Conservation (phyloP, 2,888 invertebrate genomes). For the Campoplex nolae region DNA sequence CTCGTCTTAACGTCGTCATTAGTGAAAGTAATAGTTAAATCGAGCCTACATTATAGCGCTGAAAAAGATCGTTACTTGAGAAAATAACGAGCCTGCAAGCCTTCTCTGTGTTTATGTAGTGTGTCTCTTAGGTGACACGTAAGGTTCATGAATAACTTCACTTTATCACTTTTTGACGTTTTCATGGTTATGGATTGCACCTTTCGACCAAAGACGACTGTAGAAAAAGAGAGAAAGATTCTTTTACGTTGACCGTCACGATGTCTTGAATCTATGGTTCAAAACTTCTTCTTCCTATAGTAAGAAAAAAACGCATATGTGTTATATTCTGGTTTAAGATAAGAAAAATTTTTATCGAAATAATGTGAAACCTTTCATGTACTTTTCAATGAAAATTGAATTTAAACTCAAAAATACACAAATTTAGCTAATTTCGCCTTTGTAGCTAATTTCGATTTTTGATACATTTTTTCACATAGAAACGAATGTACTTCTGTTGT, state of each 20-base stretch:
- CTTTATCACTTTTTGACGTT: constrained; percentile 70
- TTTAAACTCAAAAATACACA: too few relatives aligned
- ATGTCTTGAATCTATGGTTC: not conserved
- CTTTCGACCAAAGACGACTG: constrained; percentile 58
- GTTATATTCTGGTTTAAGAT: too few relatives aligned
- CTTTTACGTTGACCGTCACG: constrained; percentile 9
- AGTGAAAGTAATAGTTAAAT: constrained; percentile 66
- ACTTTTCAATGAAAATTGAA: too few relatives aligned
- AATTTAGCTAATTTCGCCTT: too few relatives aligned
- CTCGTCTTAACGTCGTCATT: constrained; percentile 42
- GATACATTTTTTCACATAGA: too few relatives aligned
- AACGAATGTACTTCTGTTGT: too few relatives aligned
- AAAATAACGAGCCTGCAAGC: constrained; percentile 58
- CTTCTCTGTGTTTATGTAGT: constrained; percentile 42
- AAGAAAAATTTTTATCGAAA: too few relatives aligned
- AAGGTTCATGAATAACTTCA: constrained; percentile 74
- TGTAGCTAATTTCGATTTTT: too few relatives aligned
- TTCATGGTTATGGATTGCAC: constrained; percentile 65
- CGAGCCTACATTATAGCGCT: constrained; percentile 71
- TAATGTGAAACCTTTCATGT: too few relatives aligned
- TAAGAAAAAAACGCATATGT: too few relatives aligned
- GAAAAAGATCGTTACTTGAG: constrained; percentile 60
- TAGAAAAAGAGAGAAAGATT: constrained; percentile 17
- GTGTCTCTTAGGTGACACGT: constrained; percentile 63
- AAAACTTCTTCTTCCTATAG: too few relatives aligned